Conservation (phyloP, 2,797 vertebrate species). For the Astyanax mexicanus region DNA sequence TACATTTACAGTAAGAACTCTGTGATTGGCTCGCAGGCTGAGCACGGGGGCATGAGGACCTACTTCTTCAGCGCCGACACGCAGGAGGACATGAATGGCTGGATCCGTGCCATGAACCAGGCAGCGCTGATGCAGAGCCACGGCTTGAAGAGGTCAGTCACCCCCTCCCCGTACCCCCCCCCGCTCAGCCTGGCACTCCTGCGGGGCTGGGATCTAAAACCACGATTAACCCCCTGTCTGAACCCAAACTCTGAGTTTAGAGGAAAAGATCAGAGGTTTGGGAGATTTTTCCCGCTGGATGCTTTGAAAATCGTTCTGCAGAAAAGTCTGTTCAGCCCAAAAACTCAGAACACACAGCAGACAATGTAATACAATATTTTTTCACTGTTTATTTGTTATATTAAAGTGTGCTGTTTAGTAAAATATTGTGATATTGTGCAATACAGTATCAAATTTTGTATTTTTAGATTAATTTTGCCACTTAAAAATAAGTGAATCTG, state of each 20-base stretch:
- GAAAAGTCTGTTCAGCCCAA: too few species aligned
- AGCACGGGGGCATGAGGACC: conserved; percentile 95
- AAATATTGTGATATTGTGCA: too few species aligned
- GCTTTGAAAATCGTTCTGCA: too few species aligned
- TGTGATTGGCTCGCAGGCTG: conserved; percentile 91
- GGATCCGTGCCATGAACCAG: conserved; percentile 98
- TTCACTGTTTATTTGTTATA: too few species aligned
- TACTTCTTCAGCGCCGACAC: conserved; percentile 99
- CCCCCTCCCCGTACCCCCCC: neutral
- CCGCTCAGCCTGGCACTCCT: neutral
- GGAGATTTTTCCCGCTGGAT: too few species aligned
- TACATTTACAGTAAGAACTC: conserved; percentile 95
- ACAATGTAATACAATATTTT: too few species aligned
- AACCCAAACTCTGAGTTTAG: neutral
- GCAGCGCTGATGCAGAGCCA: conserved; percentile 94
- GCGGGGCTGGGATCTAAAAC: neutral
- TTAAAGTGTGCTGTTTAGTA: too few species aligned
- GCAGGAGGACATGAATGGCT: conserved; percentile 96
- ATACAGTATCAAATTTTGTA: too few species aligned
- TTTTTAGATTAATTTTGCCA: too few species aligned
- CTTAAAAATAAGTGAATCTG: too few species aligned
- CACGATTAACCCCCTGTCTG: too few species aligned
- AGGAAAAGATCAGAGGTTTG: neutral
- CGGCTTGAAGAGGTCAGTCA: conserved; percentile 87
- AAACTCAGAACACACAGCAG: too few species aligned